These are phyloP conservation scores for Melinopterus prodromus DNA, from an alignment of 2,888 invertebrate genomes.

Conservation along the genomic window DNA sequence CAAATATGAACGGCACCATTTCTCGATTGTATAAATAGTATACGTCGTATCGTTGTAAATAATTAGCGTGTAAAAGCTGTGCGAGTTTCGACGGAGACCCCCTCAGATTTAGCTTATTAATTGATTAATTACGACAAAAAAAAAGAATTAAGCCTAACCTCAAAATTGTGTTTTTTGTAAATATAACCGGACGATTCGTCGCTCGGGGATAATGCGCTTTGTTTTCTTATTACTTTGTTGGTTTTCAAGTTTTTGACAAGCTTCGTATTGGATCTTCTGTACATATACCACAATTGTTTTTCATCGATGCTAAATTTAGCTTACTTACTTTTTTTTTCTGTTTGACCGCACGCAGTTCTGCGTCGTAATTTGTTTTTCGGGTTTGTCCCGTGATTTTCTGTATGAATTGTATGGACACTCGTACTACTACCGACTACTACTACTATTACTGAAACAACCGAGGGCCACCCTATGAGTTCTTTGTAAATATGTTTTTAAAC, in stretches of 20 bases:
- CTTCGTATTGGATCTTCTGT: neutral
- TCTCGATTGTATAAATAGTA: neutral
- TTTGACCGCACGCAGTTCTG: neutral
- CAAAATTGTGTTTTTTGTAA: neutral
- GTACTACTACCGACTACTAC: no score
- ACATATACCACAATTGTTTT: neutral
- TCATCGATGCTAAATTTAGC: conserved; percentile 7
- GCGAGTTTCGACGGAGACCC: neutral
- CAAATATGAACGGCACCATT: neutral
- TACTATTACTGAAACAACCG: neutral
- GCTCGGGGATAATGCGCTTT: neutral
- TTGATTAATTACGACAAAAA: neutral
- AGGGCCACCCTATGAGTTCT: neutral
- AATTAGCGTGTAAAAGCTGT: neutral
- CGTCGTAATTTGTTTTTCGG: conserved; percentile 7
- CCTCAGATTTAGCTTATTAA: neutral
- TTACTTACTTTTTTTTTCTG: conserved; percentile 17
- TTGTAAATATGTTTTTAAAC: conserved; percentile 38
- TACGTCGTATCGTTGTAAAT: neutral
- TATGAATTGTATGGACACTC: neutral
- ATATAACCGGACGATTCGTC: neutral
- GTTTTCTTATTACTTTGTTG: neutral
- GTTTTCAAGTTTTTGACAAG: neutral
- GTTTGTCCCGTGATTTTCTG: neutral
- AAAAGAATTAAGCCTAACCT: neutral